Percentiles rank a stretch among this genome's conserved stretches.
phyloP scores from a whole-genome alignment of 2,888 invertebrate species.

The Hirtodrosophila cameraria region DNA sequence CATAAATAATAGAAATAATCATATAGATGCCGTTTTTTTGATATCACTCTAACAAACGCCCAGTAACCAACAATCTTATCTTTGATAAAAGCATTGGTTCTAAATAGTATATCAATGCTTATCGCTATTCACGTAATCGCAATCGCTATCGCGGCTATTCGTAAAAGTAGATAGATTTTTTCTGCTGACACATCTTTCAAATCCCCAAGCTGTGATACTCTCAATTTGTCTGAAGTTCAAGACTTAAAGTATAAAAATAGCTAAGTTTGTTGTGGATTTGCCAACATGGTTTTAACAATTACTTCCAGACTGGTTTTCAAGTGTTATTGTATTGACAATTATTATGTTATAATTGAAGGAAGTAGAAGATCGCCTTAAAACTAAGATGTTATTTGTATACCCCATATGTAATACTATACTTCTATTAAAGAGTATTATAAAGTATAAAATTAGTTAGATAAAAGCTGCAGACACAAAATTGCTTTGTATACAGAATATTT shows the following conservation, averaged over 20 bases:
- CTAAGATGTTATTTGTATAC: no score
- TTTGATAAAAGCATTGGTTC: conserved; percentile 11
- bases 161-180: background rate
- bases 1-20: conserved; percentile 31
- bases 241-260: background rate
- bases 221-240: background rate
- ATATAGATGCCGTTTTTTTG: conserved; percentile 8
- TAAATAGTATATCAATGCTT: conserved; percentile 20
- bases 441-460: no score
- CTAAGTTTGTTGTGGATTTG: background rate
- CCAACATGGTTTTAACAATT: background rate
- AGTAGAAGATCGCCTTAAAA: no score
- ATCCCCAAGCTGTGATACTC: background rate
- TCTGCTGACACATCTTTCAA: background rate
- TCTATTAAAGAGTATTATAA: no score
- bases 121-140: conserved; percentile 33
- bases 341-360: background rate
- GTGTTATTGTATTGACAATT: background rate
- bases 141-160: no score
- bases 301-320: conserved; percentile 5
- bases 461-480: no score
- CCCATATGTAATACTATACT: no score
- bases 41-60: background rate
- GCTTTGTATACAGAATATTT: no score
- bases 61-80: conserved; percentile 49